phyloP scores from a whole-genome alignment of 2,888 invertebrate genomes.

The Hirudinaria manillensis region DNA sequence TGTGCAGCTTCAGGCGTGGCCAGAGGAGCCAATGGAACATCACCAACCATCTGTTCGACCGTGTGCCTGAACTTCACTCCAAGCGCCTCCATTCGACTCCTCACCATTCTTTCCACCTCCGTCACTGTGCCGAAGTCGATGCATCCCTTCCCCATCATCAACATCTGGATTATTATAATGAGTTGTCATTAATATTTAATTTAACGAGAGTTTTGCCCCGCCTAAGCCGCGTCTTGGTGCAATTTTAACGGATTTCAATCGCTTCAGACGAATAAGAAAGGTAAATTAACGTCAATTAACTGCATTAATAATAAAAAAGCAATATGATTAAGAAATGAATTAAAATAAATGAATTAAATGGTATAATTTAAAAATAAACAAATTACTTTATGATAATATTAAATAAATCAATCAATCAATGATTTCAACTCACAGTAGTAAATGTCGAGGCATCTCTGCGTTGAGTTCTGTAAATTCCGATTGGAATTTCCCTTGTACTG shows the following conservation, averaged over 20 bases:
- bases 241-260: no score
- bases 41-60: neutral
- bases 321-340: no score
- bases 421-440: neutral
- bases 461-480: slow-evolving; percentile 94
- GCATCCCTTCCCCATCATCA: slow-evolving; percentile 11
- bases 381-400: neutral
- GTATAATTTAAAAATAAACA: neutral
- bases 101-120: slow-evolving; percentile 87
- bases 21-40: neutral
- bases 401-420: neutral
- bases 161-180: neutral
- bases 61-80: slow-evolving; percentile 60
- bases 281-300: no score
- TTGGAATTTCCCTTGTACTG: slow-evolving; percentile 94
- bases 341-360: neutral
- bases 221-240: no score
- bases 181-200: neutral
- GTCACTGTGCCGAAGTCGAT: slow-evolving; percentile 19
- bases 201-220: no score
- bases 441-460: neutral
- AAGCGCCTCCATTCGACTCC: slow-evolving; percentile 86
- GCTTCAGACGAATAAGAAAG: no score
- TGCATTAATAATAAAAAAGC: no score
- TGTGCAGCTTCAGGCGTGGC: neutral